These are phyloP conservation scores for Patella depressa DNA, from an alignment of 2,888 invertebrate species.

Conservation along the genomic window DNA sequence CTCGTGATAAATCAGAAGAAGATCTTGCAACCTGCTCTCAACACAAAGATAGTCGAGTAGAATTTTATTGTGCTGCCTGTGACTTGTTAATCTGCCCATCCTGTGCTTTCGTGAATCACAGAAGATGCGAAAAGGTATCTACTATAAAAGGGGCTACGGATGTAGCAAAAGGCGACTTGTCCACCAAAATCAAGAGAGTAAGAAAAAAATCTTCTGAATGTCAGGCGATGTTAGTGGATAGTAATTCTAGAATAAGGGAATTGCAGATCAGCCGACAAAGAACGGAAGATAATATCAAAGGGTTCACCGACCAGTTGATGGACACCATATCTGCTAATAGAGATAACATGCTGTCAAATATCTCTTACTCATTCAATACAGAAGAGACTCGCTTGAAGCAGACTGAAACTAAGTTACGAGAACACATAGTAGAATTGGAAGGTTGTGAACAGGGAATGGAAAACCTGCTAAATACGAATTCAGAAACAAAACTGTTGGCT, in stretches of 20 bases:
- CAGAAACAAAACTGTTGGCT: not conserved
- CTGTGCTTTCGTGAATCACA: conserved; percentile 4
- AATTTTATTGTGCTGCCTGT: conserved; percentile 4
- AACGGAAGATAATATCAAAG: not conserved
- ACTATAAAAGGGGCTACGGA: not conserved
- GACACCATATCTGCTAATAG: not conserved
- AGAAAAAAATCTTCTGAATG: not conserved
- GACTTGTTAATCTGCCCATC: conserved; percentile 1
- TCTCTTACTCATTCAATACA: not conserved
- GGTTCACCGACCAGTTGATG: not conserved
- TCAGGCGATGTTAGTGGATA: not conserved
- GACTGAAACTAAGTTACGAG: not conserved
- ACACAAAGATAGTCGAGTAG: not conserved
- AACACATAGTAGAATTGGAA: not conserved
- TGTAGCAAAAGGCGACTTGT: conserved; percentile 2
- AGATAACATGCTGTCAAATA: conserved; percentile 7
- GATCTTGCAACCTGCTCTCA: not conserved
- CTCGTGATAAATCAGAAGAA: not conserved
- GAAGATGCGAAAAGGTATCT: not conserved
- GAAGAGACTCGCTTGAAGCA: not conserved
- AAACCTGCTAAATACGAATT: not conserved
- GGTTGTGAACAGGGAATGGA: not conserved
- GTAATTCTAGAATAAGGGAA: not conserved
- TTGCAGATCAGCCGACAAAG: not conserved
- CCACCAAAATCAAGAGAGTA: not conserved